Evolutionary conservation across 2,888 invertebrate species (phyloP), one percentile per base, ranked within the genome.

Genomic region (Pammene aurita): DNA sequence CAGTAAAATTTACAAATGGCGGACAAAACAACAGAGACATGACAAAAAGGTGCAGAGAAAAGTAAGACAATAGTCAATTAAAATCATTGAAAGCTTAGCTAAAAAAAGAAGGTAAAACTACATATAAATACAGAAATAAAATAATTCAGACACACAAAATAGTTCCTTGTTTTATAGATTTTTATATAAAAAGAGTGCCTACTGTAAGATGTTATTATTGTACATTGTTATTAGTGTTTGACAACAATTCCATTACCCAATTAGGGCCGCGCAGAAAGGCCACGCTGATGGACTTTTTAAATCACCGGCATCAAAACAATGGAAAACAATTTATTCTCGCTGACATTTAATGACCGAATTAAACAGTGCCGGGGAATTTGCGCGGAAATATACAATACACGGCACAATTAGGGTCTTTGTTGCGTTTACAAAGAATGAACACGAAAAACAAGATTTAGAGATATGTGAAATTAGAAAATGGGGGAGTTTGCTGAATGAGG

Each of bases 241-340:
- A 42, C 52, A 66, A 54, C 60, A 35, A 58, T 54, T 66, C 66
- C 60, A 66, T 66, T 54, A 66, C 60, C 66, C 66, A 66, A 66
- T 66, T 66, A 66, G 44, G 60, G 44, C 14, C 50, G 10, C 55
- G 10, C 35, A 34, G 10, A 66, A 60, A 60, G 58, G 66, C 42
- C 66, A 26, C 18, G 14, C 34, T 48, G 66, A 50, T 66, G 58
- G 50, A 50, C 50, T 66, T 66, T 66, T 60, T 54, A 66, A 66
- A 66, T 60, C 60, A 46, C 57, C 44, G 14, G 13, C 61, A 26
- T 60, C 52, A 66, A 46, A 60, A 56, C 56, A 65, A 65, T 65
- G 56, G 38, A 57, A 46, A 58, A 50, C 57, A 56, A 58, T 66
- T 66, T 50, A 52, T 48, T 66, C 50, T 14, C 50, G 38, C 38